Percentiles rank a stretch among this genome's conserved stretches.
Evolutionary conservation across 2,888 invertebrate genomes (phyloP).

Genomic region (Tetranychus piercei): DNA sequence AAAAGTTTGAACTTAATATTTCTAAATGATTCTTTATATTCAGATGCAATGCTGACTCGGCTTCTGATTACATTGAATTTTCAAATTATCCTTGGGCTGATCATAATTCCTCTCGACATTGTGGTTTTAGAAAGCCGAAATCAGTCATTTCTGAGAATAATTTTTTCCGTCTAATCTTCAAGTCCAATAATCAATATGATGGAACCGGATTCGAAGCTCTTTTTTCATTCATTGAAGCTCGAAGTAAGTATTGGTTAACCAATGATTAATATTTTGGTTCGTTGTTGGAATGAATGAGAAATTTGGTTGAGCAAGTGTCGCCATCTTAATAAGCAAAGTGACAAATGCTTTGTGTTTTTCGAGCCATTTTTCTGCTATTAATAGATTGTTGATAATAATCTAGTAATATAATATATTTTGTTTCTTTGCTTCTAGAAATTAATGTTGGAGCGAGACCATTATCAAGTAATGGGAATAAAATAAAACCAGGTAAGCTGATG

Average conservation of each 20-base stretch:
- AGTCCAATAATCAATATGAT: conserved; percentile 77
- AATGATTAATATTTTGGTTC: not conserved
- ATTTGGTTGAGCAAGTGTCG: no score
- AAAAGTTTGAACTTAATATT: not conserved
- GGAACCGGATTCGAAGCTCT: conserved; percentile 80
- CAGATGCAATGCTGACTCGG: not conserved
- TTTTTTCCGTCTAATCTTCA: conserved; percentile 81
- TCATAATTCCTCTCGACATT: conserved; percentile 65
- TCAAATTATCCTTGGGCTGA: conserved; percentile 80
- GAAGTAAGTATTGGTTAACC: not conserved
- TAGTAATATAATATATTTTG: no score
- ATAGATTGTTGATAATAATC: no score
- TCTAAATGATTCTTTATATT: not conserved
- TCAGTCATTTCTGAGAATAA: conserved; percentile 53
- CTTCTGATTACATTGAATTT: conserved; percentile 37
- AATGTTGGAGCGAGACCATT: no score
- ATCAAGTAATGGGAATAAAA: no score
- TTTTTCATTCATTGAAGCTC: conserved; percentile 47
- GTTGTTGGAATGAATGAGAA: no score
- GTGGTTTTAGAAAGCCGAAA: conserved; percentile 45
- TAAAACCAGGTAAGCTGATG: no score
- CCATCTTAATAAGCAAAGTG: no score
- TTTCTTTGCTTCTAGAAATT: no score
- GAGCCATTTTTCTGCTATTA: not conserved
- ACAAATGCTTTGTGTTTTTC: not conserved